Evolutionary conservation across 2,113 vertebrate genomes (phyloP).

Genomic region (Rhizomys pruinosus): DNA sequence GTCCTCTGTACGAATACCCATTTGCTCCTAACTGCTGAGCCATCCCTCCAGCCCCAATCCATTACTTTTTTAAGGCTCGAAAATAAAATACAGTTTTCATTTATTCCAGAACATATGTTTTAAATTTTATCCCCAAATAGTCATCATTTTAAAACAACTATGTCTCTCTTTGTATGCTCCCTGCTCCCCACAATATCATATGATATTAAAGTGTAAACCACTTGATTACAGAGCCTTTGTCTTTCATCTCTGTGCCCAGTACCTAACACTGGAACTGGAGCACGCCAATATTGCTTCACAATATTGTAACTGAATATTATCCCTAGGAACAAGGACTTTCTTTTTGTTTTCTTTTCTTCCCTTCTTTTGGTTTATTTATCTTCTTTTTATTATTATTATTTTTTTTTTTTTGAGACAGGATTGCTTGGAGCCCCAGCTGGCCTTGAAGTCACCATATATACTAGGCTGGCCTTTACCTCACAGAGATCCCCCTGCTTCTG

Average conservation of each 20-base stretch:
- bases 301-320: background rate
- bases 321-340: background rate
- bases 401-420: too few species aligned
- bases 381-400: background rate
- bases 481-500: too few species aligned
- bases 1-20: too few species aligned
- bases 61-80: background rate
- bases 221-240: background rate
- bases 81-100: conserved; percentile 34
- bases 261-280: fast-evolving
- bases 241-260: background rate
- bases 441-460: too few species aligned
- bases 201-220: background rate
- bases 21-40: too few species aligned
- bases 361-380: background rate
- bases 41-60: too few species aligned
- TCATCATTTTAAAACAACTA: conserved; percentile 30
- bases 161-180: background rate
- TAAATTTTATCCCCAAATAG: conserved; percentile 36
- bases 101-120: background rate
- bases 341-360: background rate
- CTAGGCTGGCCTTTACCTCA: too few species aligned
- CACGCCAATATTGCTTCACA: fast-evolving
- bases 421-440: too few species aligned
- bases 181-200: fast-evolving